phyloP scores from a whole-genome alignment of 2,113 vertebrate species.

The Macquaria australasica region DNA sequence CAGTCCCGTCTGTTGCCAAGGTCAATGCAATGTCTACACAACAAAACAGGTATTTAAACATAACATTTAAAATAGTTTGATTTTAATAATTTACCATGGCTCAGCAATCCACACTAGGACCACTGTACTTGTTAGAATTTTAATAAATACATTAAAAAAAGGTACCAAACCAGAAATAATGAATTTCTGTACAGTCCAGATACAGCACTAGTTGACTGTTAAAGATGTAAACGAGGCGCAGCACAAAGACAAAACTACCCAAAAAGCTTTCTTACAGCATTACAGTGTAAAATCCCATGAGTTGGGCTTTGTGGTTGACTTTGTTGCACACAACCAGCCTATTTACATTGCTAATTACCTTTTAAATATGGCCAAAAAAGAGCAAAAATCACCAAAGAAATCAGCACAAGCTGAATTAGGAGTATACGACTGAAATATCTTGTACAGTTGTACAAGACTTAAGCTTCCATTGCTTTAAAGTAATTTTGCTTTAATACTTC shows the following conservation, averaged over 20 bases:
- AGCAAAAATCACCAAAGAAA: not conserved
- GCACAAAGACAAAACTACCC: not conserved
- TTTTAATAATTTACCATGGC: not conserved
- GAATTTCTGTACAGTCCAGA: no score
- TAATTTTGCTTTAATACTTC: not conserved
- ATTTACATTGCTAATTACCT: not conserved
- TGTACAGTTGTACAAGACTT: not conserved
- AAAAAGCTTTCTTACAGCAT: not conserved
- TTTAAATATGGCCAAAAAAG: not conserved
- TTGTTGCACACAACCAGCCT: constrained; percentile 37
- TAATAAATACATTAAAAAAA: no score
- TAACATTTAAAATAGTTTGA: not conserved
- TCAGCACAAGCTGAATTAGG: not conserved
- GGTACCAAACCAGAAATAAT: no score
- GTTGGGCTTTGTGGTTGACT: not conserved
- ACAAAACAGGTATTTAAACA: not conserved
- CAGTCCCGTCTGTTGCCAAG: not conserved
- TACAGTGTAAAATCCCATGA: not conserved
- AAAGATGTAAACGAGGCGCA: not conserved
- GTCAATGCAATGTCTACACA: not conserved
- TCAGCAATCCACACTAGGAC: not conserved
- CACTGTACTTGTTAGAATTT: no score
- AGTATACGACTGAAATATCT: not conserved
- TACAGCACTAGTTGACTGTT: not conserved
- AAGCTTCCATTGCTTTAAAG: no score